Evolutionary conservation across 2,888 invertebrate genomes (phyloP), one percentile per base, ranked within the genome.

Genomic region (Xestia sexstrigata): DNA sequence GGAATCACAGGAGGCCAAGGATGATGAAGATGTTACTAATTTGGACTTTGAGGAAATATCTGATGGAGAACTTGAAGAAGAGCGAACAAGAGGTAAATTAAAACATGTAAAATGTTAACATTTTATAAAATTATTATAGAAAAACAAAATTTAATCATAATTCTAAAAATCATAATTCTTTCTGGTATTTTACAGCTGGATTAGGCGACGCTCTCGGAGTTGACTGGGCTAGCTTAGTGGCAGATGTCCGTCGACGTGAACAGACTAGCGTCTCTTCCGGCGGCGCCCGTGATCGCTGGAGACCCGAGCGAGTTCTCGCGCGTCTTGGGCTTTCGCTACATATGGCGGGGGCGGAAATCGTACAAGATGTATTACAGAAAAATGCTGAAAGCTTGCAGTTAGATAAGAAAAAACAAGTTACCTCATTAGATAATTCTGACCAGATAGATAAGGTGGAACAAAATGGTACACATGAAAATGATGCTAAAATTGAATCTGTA

Each of bases 131-230:
- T 49, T 15, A 13, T 15, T 0, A 23, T 20, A 15, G 30, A 23
- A 26, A 20, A 66, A 69, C 42, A 23, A 26, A 23, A 20, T 20
- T 20, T 39, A 15, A 15, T n/a, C 20, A 45, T 35, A 63, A 63
- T 30, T 39, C 23, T 26, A 39, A 55, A n/a, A n/a, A n/a, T n/a
- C n/a, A n/a, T n/a, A n/a, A n/a, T n/a, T n/a, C n/a, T n/a, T n/a
- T n/a, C n/a, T n/a, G n/a, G n/a, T 63, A 52, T 62, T 72, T 89
- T 91, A 26, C 81, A 96, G 96, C 96, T 95, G 97, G 98, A 55
- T 97, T 99, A 82, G 99, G 99, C 9, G 99, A 99, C 94, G 99
- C 99, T n/a, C 95, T 99, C 47, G 99, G 99, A n/a, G 99, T 99
- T 2, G 99, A 99, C 94, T 99, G 99, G 99, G 98, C 98, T 20